Percentiles rank a stretch among this genome's conserved stretches.
phyloP scores from a whole-genome alignment of 1,140 invertebrate species.

The Achatina immaculata region DNA sequence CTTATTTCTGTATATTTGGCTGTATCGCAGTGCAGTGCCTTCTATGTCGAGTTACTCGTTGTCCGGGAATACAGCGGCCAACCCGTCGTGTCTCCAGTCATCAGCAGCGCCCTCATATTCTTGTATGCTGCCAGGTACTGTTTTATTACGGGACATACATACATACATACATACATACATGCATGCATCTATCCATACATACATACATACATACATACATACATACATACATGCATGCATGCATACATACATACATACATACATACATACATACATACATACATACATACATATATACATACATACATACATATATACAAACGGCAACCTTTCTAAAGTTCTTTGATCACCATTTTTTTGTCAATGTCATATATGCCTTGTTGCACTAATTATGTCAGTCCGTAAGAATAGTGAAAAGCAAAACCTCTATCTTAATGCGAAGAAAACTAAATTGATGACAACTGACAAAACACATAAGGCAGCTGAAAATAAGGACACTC shows the following conservation, averaged over 20 bases:
- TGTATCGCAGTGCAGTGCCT: slow-evolving; percentile 63
- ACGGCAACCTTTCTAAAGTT: background rate
- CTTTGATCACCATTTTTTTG: no score
- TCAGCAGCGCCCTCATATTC: slow-evolving; percentile 82
- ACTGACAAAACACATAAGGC: no score
- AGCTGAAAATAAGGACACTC: no score
- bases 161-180: slow-evolving; percentile 16
- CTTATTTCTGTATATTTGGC: background rate
- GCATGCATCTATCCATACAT: slow-evolving; percentile 12
- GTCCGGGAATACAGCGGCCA: slow-evolving; percentile 73
- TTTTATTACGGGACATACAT: no score
- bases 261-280: slow-evolving; percentile 30
- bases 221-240: slow-evolving; percentile 27
- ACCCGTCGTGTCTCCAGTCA: slow-evolving; percentile 84
- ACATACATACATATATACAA: slow-evolving; percentile 24
- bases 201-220: slow-evolving; percentile 30
- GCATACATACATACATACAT: slow-evolving; percentile 29
- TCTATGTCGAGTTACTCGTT: slow-evolving; percentile 72
- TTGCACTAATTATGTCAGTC: no score
- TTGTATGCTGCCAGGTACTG: slow-evolving; percentile 88
- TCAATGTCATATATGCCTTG: no score
- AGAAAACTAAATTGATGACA: no score
- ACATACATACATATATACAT: slow-evolving; percentile 26
- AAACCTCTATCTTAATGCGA: no score
- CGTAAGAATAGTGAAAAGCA: no score